These are phyloP conservation scores for Iselma pallidipennis DNA, from an alignment of 2,888 invertebrate genomes.

Conservation along the genomic window DNA sequence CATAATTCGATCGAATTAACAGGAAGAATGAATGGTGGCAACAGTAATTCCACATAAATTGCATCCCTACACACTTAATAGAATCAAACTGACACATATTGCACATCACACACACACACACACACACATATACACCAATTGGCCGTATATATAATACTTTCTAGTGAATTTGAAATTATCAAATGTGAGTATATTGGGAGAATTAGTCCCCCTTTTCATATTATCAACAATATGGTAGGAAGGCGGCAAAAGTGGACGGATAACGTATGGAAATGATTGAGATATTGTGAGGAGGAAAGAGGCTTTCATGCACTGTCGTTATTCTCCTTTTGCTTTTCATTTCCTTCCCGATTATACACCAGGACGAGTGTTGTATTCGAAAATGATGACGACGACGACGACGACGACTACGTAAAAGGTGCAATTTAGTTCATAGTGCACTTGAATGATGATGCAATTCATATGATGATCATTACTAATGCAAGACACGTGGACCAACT, in stretches of 20 bases:
- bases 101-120: not conserved
- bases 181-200: not conserved
- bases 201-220: not conserved
- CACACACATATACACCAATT: constrained; percentile 10
- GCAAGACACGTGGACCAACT: not conserved
- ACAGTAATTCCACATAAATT: constrained; percentile 2
- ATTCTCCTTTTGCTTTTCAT: not conserved
- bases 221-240: not conserved
- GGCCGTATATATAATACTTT: constrained; percentile 5
- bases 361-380: not conserved
- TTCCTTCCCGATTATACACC: not conserved
- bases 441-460: not conserved
- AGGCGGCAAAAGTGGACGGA: not conserved
- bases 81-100: not conserved
- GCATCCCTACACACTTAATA: not conserved
- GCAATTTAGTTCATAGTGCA: not conserved
- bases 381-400: not conserved
- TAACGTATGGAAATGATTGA: not conserved
- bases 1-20: constrained; percentile 8
- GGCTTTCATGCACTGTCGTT: not conserved
- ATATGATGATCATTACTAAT: not conserved
- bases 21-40: constrained; percentile 3
- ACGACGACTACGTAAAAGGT: not conserved
- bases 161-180: constrained; percentile 6
- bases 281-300: not conserved